These are phyloP conservation scores for Epinephelus fuscoguttatus DNA, from an alignment of 2,113 vertebrate genomes.

Conservation along the genomic window DNA sequence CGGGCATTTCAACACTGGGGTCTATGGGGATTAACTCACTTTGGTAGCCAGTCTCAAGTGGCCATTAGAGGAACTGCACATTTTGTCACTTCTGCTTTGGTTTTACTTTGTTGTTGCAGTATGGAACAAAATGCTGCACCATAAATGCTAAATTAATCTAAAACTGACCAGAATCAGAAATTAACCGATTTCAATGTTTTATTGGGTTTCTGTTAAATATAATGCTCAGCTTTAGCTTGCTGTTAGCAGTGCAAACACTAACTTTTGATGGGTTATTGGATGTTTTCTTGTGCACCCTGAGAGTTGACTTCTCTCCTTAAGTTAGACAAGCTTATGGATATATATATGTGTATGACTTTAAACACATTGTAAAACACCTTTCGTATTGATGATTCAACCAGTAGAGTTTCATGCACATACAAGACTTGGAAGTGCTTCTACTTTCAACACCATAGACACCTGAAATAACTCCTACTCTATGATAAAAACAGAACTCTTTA, in stretches of 20 bases:
- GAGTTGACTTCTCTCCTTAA: not conserved
- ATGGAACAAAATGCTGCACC: too few species aligned
- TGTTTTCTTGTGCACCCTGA: not conserved
- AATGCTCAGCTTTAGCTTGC: not conserved
- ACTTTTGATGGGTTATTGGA: too few species aligned
- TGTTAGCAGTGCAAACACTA: not conserved
- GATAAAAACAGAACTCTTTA: not conserved
- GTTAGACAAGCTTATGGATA: not conserved
- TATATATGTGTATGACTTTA: not conserved
- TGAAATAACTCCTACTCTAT: too few species aligned
- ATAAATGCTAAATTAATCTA: not conserved
- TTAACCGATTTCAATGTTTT: too few species aligned
- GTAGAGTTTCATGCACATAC: not conserved
- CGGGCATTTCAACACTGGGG: too few species aligned
- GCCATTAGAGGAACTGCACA: too few species aligned
- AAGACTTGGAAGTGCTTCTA: not conserved
- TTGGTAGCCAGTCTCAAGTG: too few species aligned
- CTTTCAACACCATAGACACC: not conserved
- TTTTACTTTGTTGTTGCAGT: too few species aligned
- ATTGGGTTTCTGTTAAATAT: too few species aligned
- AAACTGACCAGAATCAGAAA: not conserved
- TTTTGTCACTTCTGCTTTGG: too few species aligned
- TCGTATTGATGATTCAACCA: not conserved
- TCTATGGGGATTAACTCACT: too few species aligned
- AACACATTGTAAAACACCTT: too few species aligned